These are phyloP conservation scores for Venustoraphidia nigricollis DNA, from an alignment of 2,888 invertebrate genomes.

Conservation along the genomic window DNA sequence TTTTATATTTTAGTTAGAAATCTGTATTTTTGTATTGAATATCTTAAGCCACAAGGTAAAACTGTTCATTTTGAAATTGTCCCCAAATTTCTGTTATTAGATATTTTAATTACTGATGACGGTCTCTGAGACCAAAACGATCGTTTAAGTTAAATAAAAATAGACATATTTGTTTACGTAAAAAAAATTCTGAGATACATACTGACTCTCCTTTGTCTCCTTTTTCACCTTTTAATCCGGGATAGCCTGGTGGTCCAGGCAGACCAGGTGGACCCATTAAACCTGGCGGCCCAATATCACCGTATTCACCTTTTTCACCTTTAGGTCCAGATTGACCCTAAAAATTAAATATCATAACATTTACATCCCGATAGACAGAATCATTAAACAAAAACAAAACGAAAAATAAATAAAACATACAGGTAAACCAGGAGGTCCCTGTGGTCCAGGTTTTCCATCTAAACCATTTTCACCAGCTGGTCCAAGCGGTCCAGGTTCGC, in stretches of 20 bases:
- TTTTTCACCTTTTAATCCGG: constrained; percentile 79
- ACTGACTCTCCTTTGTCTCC: constrained; percentile 90
- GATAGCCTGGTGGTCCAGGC: constrained; percentile 71
- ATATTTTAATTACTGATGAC: neutral
- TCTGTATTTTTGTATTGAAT: too few species aligned
- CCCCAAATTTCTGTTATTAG: too few species aligned
- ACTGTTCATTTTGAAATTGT: too few species aligned
- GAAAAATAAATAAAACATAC: constrained; percentile 30
- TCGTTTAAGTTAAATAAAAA: neutral
- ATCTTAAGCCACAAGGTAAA: too few species aligned
- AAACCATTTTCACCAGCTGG: constrained; percentile 58
- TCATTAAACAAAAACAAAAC: neutral
- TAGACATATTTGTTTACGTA: constrained; percentile 1
- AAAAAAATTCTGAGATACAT: constrained; percentile 28
- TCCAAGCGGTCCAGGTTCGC: constrained; percentile 61
- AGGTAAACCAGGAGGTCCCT: constrained; percentile 74
- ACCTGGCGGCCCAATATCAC: constrained; percentile 86
- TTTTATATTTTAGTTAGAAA: too few species aligned
- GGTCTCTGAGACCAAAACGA: neutral
- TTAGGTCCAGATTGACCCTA: constrained; percentile 72
- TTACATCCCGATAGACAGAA: constrained; percentile 3
- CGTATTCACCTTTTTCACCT: constrained; percentile 78
- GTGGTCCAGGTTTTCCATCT: constrained; percentile 67
- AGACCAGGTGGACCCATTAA: constrained; percentile 86
- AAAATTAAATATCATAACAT: constrained; percentile 11